Percentiles rank a stretch among this genome's conserved stretches.
These are phyloP conservation scores for Harpalus rubripes DNA, from an alignment of 2,888 invertebrate species.

Conservation along the genomic window DNA sequence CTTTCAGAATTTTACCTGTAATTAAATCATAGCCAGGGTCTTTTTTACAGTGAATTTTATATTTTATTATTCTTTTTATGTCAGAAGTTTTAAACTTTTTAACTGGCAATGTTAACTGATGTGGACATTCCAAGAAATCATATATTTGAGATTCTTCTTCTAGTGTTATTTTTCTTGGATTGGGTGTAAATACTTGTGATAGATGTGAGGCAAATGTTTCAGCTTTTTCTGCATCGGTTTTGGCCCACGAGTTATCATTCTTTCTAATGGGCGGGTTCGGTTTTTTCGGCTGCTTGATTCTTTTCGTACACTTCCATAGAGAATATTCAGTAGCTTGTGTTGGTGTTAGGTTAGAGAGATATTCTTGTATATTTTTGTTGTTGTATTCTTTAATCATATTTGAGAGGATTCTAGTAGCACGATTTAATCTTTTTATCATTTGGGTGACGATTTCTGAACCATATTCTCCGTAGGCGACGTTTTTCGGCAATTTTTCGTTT, in stretches of 20 bases:
- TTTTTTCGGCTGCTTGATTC: not conserved
- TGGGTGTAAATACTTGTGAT: not conserved
- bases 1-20: not conserved
- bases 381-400: too few relatives aligned
- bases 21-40: not conserved
- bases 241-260: too few relatives aligned
- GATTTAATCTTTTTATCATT: too few relatives aligned
- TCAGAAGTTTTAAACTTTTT: not conserved
- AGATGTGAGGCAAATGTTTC: too few relatives aligned
- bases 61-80: too few relatives aligned
- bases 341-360: too few relatives aligned
- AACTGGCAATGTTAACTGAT: not conserved
- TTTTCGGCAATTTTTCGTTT: not conserved
- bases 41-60: not conserved
- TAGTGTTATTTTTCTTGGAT: not conserved
- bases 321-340: too few relatives aligned
- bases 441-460: not conserved
- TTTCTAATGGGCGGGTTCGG: too few relatives aligned
- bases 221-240: too few relatives aligned
- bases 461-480: not conserved
- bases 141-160: constrained; percentile 3
- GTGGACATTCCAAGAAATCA: not conserved
- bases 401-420: too few relatives aligned
- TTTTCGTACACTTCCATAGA: too few relatives aligned
- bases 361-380: too few relatives aligned